Percentiles rank a stretch among this genome's conserved stretches.
Evolutionary conservation across 2,797 vertebrate genomes (phyloP).

Genomic region (Potorous gilbertii): DNA sequence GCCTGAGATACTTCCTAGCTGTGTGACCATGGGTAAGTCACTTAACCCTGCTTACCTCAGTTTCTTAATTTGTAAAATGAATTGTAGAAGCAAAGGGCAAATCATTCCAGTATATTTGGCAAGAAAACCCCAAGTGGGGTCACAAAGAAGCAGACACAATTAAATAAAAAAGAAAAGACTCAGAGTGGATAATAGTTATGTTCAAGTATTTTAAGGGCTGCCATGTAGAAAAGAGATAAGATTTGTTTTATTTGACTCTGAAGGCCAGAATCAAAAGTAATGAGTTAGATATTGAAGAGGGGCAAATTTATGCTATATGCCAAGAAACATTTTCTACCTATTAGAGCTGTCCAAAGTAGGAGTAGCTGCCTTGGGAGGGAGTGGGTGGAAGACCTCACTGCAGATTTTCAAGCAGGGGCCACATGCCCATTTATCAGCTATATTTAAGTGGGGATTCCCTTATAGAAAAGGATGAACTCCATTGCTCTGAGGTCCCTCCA

Average conservation of each 20-base stretch:
- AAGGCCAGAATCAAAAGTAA: neutral
- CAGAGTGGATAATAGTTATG: too few species aligned
- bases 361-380: neutral
- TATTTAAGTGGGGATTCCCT: neutral
- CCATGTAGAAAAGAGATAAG: neutral
- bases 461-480: neutral
- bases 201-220: neutral
- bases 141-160: too few species aligned
- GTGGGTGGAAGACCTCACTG: neutral
- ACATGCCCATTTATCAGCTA: neutral
- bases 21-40: too few species aligned
- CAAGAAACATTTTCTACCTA: neutral
- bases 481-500: neutral
- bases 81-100: too few species aligned
- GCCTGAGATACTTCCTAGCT: too few species aligned
- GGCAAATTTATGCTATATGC: neutral
- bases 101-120: too few species aligned
- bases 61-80: too few species aligned
- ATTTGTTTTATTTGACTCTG: neutral
- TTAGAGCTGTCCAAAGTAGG: neutral
- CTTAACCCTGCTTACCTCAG: too few species aligned
- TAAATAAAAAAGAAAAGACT: neutral
- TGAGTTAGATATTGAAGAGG: neutral
- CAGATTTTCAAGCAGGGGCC: neutral
- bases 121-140: too few species aligned